Evolutionary conservation across 2,113 vertebrate genomes (phyloP), one percentile per base, ranked within the genome.

Genomic region (Aptenodytes patagonicus): DNA sequence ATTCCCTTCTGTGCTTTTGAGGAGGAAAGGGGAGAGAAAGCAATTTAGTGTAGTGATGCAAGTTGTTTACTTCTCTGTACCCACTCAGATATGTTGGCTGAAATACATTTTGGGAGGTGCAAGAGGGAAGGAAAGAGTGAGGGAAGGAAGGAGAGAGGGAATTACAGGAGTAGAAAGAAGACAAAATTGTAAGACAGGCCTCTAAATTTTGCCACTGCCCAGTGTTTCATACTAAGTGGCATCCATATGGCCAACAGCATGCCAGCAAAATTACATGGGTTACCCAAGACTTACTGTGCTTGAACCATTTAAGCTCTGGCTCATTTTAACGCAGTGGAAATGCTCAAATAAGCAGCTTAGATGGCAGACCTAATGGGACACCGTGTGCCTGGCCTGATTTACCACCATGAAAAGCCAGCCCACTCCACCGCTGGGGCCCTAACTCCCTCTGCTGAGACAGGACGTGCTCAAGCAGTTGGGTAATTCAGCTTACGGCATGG

Each of bases 1-100:
- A 95, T 97, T 96, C 95, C 95, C 95, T 93, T 79, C 96, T 93
- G 95, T 55, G 90, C 89, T 95, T 95, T 91, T 94, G 81, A 84
- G 81, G 61, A 95, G 78, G 80, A 93, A 95, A 92, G 62, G 58
- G 42, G 62, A 95, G 65, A 93, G 73, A 97, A 97, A 96, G 95
- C 91, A 97, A 97, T 95, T 97, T 96, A 92, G 87, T 70, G 73
- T 21, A 71, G 83, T n/a, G 87, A 87, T 95, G 95, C 89, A 95
- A 85, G 87, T 91, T 97, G 89, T 95, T 96, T 95, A 95, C 70
- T 93, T 96, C 94, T 87, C 81, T 38, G 40, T 85, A 93, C 89
- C 70, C 15, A 17, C 70, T 92, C 61, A 14, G 83, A 79, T 93
- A 15, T 10, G 52, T 52, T 85, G 46, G 57, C 52, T 82, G 83